phyloP scores from a whole-genome alignment of 2,797 vertebrate species.

The Tokudaia muenninki region DNA sequence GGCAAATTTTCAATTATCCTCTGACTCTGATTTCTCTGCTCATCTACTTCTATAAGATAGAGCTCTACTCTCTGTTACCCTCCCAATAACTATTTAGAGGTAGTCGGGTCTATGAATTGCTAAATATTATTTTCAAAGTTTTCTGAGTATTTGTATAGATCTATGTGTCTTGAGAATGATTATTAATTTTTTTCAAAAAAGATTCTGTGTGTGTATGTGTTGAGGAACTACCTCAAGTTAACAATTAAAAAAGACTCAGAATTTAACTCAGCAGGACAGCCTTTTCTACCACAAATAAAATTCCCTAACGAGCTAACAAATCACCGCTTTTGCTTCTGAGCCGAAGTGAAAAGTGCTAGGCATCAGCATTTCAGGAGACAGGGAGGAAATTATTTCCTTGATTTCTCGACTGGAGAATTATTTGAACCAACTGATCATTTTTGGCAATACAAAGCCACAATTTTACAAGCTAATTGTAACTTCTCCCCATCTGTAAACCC shows the following conservation, averaged over 20 bases:
- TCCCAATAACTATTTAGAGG: background rate
- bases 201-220: background rate
- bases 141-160: slow-evolving; percentile 19
- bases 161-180: background rate
- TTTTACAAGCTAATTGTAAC: slow-evolving; percentile 57
- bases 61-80: background rate
- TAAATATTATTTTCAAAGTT: slow-evolving; percentile 10
- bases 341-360: background rate
- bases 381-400: slow-evolving; percentile 49
- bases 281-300: slow-evolving; percentile 56
- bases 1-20: background rate
- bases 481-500: slow-evolving; percentile 67
- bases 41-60: slow-evolving; percentile 2
- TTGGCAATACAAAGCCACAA: slow-evolving; percentile 71
- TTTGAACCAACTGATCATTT: slow-evolving; percentile 68
- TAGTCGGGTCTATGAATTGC: background rate
- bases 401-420: slow-evolving; percentile 66
- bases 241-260: background rate
- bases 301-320: slow-evolving; percentile 53
- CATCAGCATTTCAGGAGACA: slow-evolving; percentile 51
- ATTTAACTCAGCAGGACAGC: slow-evolving; percentile 7
- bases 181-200: background rate
- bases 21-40: slow-evolving; percentile 13
- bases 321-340: slow-evolving; percentile 54
- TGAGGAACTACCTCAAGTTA: background rate